Conservation (phyloP, 2,888 invertebrate genomes). For the Agriopis leucophaearia region DNA sequence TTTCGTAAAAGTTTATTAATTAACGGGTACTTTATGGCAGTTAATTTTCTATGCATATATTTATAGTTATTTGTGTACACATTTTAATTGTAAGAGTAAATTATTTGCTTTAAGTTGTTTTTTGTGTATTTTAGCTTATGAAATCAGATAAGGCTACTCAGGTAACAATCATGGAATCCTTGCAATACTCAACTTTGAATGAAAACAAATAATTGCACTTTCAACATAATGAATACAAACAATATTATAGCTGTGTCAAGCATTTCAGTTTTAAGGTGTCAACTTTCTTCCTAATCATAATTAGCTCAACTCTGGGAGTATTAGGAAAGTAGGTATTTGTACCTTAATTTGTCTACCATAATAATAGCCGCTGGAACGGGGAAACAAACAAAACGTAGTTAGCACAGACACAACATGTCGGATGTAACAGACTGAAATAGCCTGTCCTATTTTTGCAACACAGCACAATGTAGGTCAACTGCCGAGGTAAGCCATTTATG, state of each 20-base stretch:
- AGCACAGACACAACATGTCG: constrained; percentile 17
- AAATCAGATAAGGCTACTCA: not conserved
- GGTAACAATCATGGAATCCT: constrained; percentile 44
- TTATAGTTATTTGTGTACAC: not conserved
- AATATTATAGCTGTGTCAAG: not conserved
- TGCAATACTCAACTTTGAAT: constrained; percentile 29
- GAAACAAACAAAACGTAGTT: constrained; percentile 11
- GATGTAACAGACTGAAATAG: constrained; percentile 17
- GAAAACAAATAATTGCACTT: constrained; percentile 71
- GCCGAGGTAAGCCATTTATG: constrained; percentile 13
- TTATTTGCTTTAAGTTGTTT: not conserved
- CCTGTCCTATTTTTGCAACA: constrained; percentile 16
- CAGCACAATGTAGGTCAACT: constrained; percentile 15
- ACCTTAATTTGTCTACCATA: not conserved
- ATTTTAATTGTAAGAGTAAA: not conserved
- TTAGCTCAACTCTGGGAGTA: not conserved
- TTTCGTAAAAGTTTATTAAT: too few species aligned
- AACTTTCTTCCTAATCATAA: not conserved
- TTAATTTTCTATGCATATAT: not conserved
- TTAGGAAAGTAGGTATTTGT: not conserved
- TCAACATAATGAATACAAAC: constrained; percentile 52
- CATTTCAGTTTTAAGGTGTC: not conserved
- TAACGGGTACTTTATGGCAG: not conserved
- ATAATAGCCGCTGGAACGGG: constrained; percentile 5
- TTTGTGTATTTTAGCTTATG: not conserved